phyloP scores from a whole-genome alignment of 1,140 invertebrate genomes.

The Neodiprion pinetum region DNA sequence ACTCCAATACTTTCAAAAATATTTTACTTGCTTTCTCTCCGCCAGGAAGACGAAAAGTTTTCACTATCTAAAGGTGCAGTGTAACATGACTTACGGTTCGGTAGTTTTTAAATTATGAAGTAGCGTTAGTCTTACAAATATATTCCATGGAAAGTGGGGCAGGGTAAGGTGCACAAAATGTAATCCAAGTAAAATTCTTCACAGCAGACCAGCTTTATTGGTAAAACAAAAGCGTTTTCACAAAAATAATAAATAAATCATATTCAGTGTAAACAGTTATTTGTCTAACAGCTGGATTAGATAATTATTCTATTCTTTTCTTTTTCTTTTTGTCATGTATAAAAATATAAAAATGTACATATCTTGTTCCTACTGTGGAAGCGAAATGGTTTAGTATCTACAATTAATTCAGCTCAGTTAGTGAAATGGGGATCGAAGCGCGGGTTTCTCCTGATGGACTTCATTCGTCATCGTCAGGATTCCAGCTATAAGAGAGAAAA shows the following conservation, averaged over 20 bases:
- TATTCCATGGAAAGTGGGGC: neutral
- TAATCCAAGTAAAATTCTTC: slow-evolving; percentile 23
- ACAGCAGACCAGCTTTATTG: slow-evolving; percentile 56
- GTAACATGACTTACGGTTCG: neutral
- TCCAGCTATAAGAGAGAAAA: no score
- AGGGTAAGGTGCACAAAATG: neutral
- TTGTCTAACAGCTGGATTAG: slow-evolving; percentile 3
- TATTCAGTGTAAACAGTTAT: slow-evolving; percentile 29
- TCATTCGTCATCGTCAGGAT: neutral
- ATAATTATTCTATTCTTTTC: neutral
- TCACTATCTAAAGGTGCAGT: no score
- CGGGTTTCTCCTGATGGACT: neutral
- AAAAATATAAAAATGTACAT: slow-evolving; percentile 16
- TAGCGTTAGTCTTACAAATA: neutral
- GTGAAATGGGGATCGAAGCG: neutral
- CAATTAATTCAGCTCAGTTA: neutral
- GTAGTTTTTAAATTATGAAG: neutral
- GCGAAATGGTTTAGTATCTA: neutral
- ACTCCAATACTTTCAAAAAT: no score
- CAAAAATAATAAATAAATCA: slow-evolving; percentile 61
- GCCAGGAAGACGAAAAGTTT: no score
- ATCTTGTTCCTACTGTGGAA: neutral
- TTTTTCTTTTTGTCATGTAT: slow-evolving; percentile 9
- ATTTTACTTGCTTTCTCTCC: no score
- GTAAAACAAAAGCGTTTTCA: slow-evolving; percentile 61